Base-by-base conservation (phyloP, 2,888 invertebrate species). In the Trichogramma dendrolimi region DNA sequence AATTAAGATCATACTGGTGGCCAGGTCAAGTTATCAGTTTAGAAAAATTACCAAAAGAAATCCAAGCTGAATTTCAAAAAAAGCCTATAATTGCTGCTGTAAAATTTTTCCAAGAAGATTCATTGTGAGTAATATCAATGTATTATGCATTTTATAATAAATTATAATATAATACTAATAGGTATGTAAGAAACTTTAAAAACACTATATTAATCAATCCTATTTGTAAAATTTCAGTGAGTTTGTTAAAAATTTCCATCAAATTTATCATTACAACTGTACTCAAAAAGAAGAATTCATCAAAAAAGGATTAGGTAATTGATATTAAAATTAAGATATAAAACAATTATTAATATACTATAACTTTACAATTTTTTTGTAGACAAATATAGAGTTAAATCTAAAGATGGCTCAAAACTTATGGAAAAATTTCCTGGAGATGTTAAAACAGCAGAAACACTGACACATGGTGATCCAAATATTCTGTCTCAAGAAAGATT, bases 401-500 rank as follows among this genome's bases (percentile, higher is more conserved):
- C 83, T 71, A 84, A 86, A 48, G 80, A 80, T 69, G 78, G 79
- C 27, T 73, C 78, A 11, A 77, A 73, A 53, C 85, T 83, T 67
- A 89, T 91, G 88, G 86, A 88, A 67, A 91, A 91, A 76, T 92
- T 93, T 79, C 90, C 90, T 0, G 84, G 84, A 53, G 92, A 92
- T 79, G 85, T 93, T 3, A 82, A 84, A 58, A 84, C 83, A 61
- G 93, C 93, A 0, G 92, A 93, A 74, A 83, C 83, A 53, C 82
- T 86, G 61, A 86, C 89, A 4, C 85, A 85, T 40, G 91, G 91
- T 6, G 86, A 91, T 77, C 84, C 85, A 38, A 83, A 87, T 68
- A 90, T 91, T 67, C 77, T 91, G 49, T 82, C 83, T 6, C 82
- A 84, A 68, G 84, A 87, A 46, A 85, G 81, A 68, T 85, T 83